A percentile compares a stretch with the other conserved stretches of the same genome.
Evolutionary conservation across 2,113 vertebrate species (phyloP).

Genomic region (Mormyrus iriodes): DNA sequence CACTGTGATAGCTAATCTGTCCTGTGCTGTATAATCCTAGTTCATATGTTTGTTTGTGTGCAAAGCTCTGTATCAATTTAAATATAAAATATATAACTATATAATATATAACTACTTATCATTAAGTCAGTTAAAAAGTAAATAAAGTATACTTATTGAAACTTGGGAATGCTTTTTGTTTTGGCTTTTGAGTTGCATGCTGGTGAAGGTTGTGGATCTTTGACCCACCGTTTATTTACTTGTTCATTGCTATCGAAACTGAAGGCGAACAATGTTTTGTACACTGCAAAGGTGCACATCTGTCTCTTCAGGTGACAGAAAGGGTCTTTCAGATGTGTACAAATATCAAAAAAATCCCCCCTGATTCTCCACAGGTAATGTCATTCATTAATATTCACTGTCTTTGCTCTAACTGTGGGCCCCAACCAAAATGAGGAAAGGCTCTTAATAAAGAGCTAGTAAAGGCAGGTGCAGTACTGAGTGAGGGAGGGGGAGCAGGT

Average conservation of each 20-base stretch:
- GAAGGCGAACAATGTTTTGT: not conserved
- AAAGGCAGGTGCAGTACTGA: not conserved
- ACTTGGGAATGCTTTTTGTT: conserved; percentile 27
- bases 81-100: conserved; percentile 57
- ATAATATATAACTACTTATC: conserved; percentile 67
- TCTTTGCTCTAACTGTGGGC: not conserved
- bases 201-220: not conserved
- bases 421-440: not conserved
- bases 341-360: not conserved
- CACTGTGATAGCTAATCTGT: conserved; percentile 57
- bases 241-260: not conserved
- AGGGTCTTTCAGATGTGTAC: not conserved
- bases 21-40: conserved; percentile 65
- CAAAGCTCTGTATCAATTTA: conserved; percentile 59
- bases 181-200: not conserved
- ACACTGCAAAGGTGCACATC: not conserved
- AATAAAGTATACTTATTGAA: conserved; percentile 73
- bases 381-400: not conserved
- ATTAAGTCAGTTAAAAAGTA: conserved; percentile 60
- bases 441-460: not conserved
- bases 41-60: conserved; percentile 59
- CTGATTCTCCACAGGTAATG: not conserved
- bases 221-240: not conserved
- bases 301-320: not conserved
- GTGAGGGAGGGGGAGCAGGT: not conserved